Percentiles rank a stretch among this genome's conserved stretches.
phyloP scores from a whole-genome alignment of 2,797 vertebrate species.

The Halcyon chelicuti region DNA sequence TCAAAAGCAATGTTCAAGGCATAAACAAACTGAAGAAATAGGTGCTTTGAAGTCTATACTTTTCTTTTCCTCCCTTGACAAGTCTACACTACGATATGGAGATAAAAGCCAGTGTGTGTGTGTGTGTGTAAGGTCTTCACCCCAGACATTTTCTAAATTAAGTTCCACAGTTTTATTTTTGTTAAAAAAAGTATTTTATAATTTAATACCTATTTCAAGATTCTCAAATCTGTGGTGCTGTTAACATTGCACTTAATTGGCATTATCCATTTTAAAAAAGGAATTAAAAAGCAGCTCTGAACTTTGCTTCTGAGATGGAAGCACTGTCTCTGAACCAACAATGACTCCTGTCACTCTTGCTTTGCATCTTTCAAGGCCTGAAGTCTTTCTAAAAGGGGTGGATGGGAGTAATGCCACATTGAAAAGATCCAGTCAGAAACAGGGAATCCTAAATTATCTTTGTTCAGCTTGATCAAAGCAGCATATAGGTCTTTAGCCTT shows the following conservation, averaged over 20 bases:
- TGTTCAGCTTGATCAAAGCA: slow-evolving; percentile 98
- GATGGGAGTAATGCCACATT: slow-evolving; percentile 99
- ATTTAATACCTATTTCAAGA: slow-evolving; percentile 46
- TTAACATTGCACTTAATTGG: slow-evolving; percentile 16
- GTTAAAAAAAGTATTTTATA: slow-evolving; percentile 16
- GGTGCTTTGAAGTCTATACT: not conserved
- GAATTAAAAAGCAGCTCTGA: slow-evolving; percentile 49
- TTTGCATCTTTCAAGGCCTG: slow-evolving; percentile 90
- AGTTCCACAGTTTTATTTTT: slow-evolving; percentile 7
- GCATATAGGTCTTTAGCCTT: slow-evolving; percentile 95
- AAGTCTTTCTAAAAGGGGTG: slow-evolving; percentile 96
- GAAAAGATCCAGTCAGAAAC: slow-evolving; percentile 99
- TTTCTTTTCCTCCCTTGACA: slow-evolving; percentile 15
- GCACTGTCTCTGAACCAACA: slow-evolving; percentile 13
- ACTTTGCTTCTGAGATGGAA: slow-evolving; percentile 63
- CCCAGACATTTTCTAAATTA: not conserved
- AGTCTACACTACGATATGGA: not conserved
- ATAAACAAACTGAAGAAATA: slow-evolving; percentile 15
- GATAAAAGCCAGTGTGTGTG: not conserved
- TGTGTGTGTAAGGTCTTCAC: not conserved
- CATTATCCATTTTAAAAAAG: slow-evolving; percentile 12
- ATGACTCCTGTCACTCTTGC: slow-evolving; percentile 86
- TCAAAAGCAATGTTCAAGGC: slow-evolving; percentile 55
- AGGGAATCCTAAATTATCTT: slow-evolving; percentile 97
- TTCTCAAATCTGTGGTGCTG: slow-evolving; percentile 30